These are phyloP conservation scores for Eupithecia pulchellata DNA, from an alignment of 2,888 invertebrate species.

Conservation along the genomic window DNA sequence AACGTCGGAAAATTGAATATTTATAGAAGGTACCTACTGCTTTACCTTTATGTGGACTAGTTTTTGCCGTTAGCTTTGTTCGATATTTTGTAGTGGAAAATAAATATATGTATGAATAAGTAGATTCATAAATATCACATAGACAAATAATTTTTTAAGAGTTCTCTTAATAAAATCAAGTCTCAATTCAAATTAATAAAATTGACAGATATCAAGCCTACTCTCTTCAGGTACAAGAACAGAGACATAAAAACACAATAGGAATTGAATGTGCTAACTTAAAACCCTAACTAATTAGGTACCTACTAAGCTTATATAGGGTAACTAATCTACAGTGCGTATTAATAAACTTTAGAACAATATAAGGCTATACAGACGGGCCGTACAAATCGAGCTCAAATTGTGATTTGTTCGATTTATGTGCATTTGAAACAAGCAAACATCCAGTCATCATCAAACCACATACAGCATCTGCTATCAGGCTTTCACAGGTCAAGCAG, in stretches of 20 bases:
- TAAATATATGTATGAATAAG: too few relatives aligned
- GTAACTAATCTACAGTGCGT: slow-evolving; percentile 42
- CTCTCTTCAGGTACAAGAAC: too few relatives aligned
- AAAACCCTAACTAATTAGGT: background rate
- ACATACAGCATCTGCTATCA: background rate
- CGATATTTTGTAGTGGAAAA: background rate
- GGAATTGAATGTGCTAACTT: background rate
- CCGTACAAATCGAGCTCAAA: slow-evolving; percentile 64
- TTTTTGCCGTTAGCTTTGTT: background rate
- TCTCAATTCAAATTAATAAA: too few relatives aligned
- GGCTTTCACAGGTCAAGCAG: too few relatives aligned
- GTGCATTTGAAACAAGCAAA: slow-evolving; percentile 12
- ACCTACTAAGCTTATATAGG: background rate
- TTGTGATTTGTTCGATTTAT: slow-evolving; percentile 53
- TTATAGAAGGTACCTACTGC: background rate
- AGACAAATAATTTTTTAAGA: too few relatives aligned
- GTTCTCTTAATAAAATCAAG: too few relatives aligned
- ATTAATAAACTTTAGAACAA: slow-evolving; percentile 78
- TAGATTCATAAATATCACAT: too few relatives aligned
- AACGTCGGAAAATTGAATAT: too few relatives aligned
- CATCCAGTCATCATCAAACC: background rate
- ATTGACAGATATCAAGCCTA: too few relatives aligned
- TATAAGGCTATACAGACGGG: slow-evolving; percentile 69
- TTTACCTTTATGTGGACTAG: background rate
- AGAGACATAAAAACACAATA: too few relatives aligned